Evolutionary conservation across 2,888 invertebrate species (phyloP), one percentile per base, ranked within the genome.

Genomic region (Bombyx huttoni): DNA sequence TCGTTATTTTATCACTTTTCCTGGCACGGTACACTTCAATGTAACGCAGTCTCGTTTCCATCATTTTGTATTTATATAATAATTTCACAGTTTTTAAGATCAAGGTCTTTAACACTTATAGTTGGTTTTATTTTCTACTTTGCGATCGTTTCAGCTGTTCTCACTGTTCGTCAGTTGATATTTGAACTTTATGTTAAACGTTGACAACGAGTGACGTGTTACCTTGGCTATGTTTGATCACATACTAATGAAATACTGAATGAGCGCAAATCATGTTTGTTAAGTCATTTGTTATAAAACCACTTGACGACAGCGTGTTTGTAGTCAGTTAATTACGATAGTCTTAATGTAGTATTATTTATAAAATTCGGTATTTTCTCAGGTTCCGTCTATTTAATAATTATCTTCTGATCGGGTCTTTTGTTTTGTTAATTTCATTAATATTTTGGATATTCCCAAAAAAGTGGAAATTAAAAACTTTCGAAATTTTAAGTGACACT

Each of bases 1-100:
- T 87, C 57, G 68, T 70, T 57, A 82, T 77, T 78, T 78, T 84
- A 68, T 81, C 78, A 58, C 67, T 62, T 59, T 77, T 84, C 70
- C 76, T 84, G 53, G 73, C 61, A 54, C 78, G 79, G 60, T 80
- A 86, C 81, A 78, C 74, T 53, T 68, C 75, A 53, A 61, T 65
- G 61, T 65, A 65, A 65, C 68, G 68, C 59, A 66, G 59, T 58
- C 66, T 68, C 40, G 40, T 40, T 65, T 78, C 72, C 78, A 76
- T 75, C 67, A 68, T 64, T 59, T 51, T 48, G 52, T 8, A 55
- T 56, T 75, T 75, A 67, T 63, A 67, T 62, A 70, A 73, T 57
- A 52, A 52, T 55, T 53, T 59, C 58, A 62, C 62, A 62, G 60
- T 62, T 55, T 58, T 54, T 53, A 63, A 65, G 67, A 70, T 68